These are phyloP conservation scores for Pollenia griseotomentosa DNA, from an alignment of 2,888 invertebrate genomes.

Conservation along the genomic window DNA sequence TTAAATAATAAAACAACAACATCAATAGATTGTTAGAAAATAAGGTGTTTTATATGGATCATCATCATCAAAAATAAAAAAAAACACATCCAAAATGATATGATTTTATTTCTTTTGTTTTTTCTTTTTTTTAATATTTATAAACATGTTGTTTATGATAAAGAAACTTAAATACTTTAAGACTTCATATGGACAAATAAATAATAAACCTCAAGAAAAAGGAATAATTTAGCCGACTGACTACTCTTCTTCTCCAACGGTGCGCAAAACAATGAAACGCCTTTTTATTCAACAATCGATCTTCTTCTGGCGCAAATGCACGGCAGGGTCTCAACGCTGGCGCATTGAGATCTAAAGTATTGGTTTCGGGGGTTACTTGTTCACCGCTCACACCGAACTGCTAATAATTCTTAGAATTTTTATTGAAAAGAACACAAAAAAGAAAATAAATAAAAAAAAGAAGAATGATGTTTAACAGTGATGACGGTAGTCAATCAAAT, in stretches of 20 bases:
- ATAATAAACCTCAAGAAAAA: constrained; percentile 26
- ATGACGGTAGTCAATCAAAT: constrained; percentile 74
- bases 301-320: constrained; percentile 70
- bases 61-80: constrained; percentile 13
- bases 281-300: constrained; percentile 66
- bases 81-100: constrained; percentile 38
- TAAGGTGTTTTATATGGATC: constrained; percentile 60
- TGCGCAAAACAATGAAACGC: constrained; percentile 68
- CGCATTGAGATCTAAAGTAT: constrained; percentile 66
- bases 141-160: constrained; percentile 34
- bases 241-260: constrained; percentile 54
- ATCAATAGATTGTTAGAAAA: constrained; percentile 50
- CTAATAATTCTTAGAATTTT: constrained; percentile 59
- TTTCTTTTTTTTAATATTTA: constrained; percentile 7
- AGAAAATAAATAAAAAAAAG: constrained; percentile 19
- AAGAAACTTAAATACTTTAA: constrained; percentile 21
- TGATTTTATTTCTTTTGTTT: constrained; percentile 26
- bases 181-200: constrained; percentile 20
- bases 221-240: constrained; percentile 56
- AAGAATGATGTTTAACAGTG: constrained; percentile 64
- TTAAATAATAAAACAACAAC: constrained; percentile 50
- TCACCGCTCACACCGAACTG: constrained; percentile 40
- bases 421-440: constrained; percentile 38
- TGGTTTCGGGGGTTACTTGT: constrained; percentile 44
- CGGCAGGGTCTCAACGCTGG: constrained; percentile 67